These are phyloP conservation scores for Sus scrofa DNA, from an alignment of 2,113 vertebrate species.

Conservation along the genomic window DNA sequence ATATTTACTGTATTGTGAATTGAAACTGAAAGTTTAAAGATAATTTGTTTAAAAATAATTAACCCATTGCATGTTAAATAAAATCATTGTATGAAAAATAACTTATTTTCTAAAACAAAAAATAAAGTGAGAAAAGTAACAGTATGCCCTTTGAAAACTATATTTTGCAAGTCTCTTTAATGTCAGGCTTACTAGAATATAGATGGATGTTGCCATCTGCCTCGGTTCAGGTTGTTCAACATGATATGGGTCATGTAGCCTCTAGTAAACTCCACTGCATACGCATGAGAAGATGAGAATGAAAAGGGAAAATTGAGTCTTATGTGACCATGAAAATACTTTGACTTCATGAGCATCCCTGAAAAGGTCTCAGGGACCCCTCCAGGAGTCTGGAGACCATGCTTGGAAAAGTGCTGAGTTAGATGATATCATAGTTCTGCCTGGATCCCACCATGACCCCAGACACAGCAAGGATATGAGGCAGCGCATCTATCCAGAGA, in stretches of 20 bases:
- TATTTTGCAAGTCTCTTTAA: background rate
- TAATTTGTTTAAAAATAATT: background rate
- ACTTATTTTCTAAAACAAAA: background rate
- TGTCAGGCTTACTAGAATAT: background rate
- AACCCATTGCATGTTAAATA: background rate
- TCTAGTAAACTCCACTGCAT: background rate
- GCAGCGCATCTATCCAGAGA: too few species aligned
- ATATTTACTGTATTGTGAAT: background rate
- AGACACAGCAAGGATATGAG: background rate
- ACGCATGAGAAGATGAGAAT: background rate
- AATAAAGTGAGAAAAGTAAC: background rate
- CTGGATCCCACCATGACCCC: background rate
- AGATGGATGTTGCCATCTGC: background rate
- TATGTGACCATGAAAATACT: background rate
- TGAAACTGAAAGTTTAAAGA: background rate
- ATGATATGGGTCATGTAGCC: too few species aligned
- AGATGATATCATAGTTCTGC: background rate
- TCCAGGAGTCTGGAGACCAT: background rate
- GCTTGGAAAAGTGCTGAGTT: background rate
- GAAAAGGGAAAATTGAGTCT: background rate
- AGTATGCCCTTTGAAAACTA: background rate
- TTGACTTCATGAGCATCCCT: background rate
- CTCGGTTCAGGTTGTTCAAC: background rate
- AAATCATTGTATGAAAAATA: background rate
- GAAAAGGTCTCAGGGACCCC: background rate